Evolutionary conservation across 2,888 invertebrate genomes (phyloP).

Genomic region (Fragum fragum): DNA sequence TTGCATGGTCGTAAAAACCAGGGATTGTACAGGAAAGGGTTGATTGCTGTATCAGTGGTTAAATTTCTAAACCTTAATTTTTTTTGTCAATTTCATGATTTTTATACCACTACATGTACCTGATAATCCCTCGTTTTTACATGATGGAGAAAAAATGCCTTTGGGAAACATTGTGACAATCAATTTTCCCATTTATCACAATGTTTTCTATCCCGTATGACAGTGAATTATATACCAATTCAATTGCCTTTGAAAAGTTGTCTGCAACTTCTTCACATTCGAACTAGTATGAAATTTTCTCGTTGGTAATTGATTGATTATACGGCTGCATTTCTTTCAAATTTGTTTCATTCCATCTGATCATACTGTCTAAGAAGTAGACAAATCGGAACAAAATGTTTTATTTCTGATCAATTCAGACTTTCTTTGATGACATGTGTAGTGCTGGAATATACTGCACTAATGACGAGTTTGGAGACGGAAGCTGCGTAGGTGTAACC

Average conservation of each 20-base stretch:
- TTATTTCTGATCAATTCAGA: neutral
- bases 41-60: no score
- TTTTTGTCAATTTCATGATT: no score
- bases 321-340: no score
- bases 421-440: slow-evolving; percentile 8
- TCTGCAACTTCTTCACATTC: neutral
- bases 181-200: slow-evolving; percentile 1
- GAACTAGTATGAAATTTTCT: neutral
- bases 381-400: no score
- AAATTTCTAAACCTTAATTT: no score
- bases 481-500: neutral
- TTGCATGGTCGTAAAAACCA: no score
- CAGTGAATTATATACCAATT: neutral
- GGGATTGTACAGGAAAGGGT: no score
- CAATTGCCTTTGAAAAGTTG: neutral
- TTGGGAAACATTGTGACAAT: neutral
- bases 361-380: no score
- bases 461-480: neutral
- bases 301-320: neutral
- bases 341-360: no score
- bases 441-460: neutral
- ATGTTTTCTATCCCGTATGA: neutral
- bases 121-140: no score
- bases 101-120: no score
- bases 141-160: neutral